Percentiles rank a stretch among this genome's conserved stretches.
Conservation (phyloP, 2,797 vertebrate genomes). For the Microchirus variegatus region DNA sequence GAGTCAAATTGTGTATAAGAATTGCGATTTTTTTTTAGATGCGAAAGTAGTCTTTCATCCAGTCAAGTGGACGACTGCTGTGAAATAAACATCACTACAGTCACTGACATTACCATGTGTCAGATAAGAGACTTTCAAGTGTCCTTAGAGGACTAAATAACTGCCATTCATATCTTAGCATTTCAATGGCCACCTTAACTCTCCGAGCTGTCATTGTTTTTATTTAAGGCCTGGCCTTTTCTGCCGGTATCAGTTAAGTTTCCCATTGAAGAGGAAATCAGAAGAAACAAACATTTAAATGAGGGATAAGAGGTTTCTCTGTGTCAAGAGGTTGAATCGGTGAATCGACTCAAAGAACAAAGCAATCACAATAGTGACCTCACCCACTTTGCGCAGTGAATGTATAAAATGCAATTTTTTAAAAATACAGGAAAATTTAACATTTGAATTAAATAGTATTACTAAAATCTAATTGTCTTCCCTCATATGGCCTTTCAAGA, state of each 20-base stretch:
- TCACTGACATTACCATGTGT: slow-evolving; percentile 78
- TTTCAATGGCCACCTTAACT: slow-evolving; percentile 83
- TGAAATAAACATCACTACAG: slow-evolving; percentile 82
- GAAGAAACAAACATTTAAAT: slow-evolving; percentile 79
- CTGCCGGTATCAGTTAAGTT: slow-evolving; percentile 75
- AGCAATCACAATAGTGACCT: slow-evolving; percentile 44
- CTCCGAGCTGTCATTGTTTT: slow-evolving; percentile 86
- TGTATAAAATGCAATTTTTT: slow-evolving; percentile 32
- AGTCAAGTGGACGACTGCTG: slow-evolving; percentile 71
- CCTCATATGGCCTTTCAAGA: slow-evolving; percentile 14
- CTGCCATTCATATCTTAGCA: slow-evolving; percentile 82
- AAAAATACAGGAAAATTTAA: slow-evolving; percentile 2
- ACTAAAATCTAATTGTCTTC: slow-evolving; percentile 4
- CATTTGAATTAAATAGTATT: neutral
- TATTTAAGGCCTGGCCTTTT: slow-evolving; percentile 72
- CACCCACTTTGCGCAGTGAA: slow-evolving; percentile 34
- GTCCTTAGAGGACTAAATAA: slow-evolving; percentile 83
- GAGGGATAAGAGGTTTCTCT: slow-evolving; percentile 69
- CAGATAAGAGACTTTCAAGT: slow-evolving; percentile 86
- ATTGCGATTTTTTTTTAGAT: slow-evolving; percentile 50
- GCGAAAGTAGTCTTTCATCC: slow-evolving; percentile 52
- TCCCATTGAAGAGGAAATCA: slow-evolving; percentile 81
- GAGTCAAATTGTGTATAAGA: slow-evolving; percentile 32
- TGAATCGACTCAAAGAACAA: slow-evolving; percentile 66
- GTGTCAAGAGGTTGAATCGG: slow-evolving; percentile 60